Evolutionary conservation across 1,140 invertebrate species (phyloP).

Genomic region (Drosophila orena): DNA sequence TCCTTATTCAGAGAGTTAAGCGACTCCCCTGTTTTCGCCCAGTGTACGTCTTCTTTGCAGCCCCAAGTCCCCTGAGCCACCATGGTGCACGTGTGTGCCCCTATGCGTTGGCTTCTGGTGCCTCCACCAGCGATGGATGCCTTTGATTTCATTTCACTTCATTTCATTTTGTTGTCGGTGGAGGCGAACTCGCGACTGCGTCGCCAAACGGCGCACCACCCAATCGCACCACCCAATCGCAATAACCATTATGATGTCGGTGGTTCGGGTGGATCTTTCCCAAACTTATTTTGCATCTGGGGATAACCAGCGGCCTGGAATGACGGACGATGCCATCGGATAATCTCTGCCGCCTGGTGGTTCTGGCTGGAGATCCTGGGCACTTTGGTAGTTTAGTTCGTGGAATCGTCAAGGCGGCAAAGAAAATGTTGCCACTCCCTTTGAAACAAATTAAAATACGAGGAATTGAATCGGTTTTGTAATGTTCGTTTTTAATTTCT

Average conservation of each 20-base stretch:
- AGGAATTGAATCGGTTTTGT: constrained; percentile 3
- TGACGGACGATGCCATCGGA: constrained; percentile 51
- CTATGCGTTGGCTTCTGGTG: constrained; percentile 65
- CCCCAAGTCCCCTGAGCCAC: constrained; percentile 10
- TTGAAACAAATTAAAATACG: background rate
- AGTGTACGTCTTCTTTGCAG: constrained; percentile 2
- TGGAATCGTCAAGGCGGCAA: background rate
- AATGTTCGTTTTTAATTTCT: constrained; percentile 47
- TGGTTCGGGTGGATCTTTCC: background rate
- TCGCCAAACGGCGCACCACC: constrained; percentile 7
- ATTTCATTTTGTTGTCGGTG: constrained; percentile 73
- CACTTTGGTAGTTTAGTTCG: constrained; percentile 58
- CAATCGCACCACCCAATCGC: background rate
- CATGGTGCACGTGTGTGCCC: constrained; percentile 28
- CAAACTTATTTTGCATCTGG: constrained; percentile 19
- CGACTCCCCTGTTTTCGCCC: background rate
- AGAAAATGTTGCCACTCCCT: background rate
- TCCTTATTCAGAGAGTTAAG: too few relatives aligned
- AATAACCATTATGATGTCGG: background rate
- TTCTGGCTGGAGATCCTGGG: constrained; percentile 44
- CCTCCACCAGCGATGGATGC: constrained; percentile 59
- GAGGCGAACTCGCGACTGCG: constrained; percentile 47
- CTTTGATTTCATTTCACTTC: constrained; percentile 82
- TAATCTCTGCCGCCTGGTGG: constrained; percentile 23
- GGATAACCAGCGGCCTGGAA: constrained; percentile 64